A percentile compares a stretch with the other conserved stretches of the same genome.
These are phyloP conservation scores for Crotalus horridus DNA, from an alignment of 2,113 vertebrate genomes.

Conservation along the genomic window DNA sequence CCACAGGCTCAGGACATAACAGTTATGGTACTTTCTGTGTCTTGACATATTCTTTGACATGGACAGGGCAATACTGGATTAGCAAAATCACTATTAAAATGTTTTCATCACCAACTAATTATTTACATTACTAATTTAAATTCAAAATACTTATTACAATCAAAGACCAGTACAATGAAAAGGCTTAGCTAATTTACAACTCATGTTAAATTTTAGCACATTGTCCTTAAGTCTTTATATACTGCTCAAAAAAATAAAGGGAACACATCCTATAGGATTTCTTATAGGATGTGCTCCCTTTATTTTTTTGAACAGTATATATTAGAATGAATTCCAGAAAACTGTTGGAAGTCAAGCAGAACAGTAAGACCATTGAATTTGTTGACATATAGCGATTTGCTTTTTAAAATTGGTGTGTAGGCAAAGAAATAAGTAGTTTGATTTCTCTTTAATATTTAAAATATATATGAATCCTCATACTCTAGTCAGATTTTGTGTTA, in stretches of 20 bases:
- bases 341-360: slow-evolving; percentile 29
- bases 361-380: slow-evolving; percentile 7
- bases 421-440: not conserved
- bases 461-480: slow-evolving; percentile 9
- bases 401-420: slow-evolving; percentile 10
- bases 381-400: slow-evolving; percentile 32
- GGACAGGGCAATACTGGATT: not conserved
- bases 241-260: no score
- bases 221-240: slow-evolving; percentile 11
- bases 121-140: not conserved
- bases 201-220: not conserved
- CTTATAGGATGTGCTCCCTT: no score
- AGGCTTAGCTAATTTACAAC: no score
- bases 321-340: not conserved
- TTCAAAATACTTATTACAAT: no score
- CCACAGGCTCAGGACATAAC: no score
- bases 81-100: not conserved
- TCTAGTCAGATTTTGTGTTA: not conserved
- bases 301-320: not conserved
- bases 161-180: no score
- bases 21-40: not conserved
- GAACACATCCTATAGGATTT: no score
- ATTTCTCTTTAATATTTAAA: slow-evolving; percentile 15
- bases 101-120: not conserved
- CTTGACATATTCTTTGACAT: not conserved